phyloP scores from a whole-genome alignment of 2,113 vertebrate genomes.

The Lates calcarifer region DNA sequence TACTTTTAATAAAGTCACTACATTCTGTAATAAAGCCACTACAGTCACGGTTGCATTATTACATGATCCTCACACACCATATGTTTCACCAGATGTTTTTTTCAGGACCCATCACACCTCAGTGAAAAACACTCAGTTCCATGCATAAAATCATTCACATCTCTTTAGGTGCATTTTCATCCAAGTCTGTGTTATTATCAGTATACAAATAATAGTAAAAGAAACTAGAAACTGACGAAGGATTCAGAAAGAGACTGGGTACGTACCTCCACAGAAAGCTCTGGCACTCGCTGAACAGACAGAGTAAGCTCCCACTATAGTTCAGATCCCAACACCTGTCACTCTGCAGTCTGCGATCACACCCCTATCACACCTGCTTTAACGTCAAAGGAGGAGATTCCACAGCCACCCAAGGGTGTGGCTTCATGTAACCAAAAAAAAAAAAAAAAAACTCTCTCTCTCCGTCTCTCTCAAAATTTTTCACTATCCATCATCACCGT shows the following conservation, averaged over 20 bases:
- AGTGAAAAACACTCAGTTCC: neutral
- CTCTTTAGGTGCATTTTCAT: neutral
- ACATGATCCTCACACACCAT: neutral
- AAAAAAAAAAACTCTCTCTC: conserved; percentile 50
- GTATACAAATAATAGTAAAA: neutral
- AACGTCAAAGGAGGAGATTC: conserved; percentile 85
- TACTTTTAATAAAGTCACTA: neutral
- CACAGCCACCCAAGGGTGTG: conserved; percentile 89
- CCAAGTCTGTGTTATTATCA: neutral
- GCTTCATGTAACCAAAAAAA: conserved; percentile 76
- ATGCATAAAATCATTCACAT: neutral
- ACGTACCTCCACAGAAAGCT: conserved; percentile 66
- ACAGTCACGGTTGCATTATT: neutral
- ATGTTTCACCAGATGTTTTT: neutral
- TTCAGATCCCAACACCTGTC: conserved; percentile 39
- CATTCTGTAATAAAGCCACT: neutral
- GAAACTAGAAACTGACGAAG: neutral
- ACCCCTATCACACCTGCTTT: conserved; percentile 64
- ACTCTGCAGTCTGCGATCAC: conserved; percentile 46
- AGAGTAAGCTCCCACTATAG: conserved; percentile 2
- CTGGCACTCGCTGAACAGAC: neutral
- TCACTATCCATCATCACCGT: conserved; percentile 25
- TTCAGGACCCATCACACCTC: neutral
- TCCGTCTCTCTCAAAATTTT: conserved; percentile 7
- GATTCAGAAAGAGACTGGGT: neutral